Percentiles rank a stretch among this genome's conserved stretches.
Conservation (phyloP, 2,797 vertebrate genomes). For the Sebastes vulpes region DNA sequence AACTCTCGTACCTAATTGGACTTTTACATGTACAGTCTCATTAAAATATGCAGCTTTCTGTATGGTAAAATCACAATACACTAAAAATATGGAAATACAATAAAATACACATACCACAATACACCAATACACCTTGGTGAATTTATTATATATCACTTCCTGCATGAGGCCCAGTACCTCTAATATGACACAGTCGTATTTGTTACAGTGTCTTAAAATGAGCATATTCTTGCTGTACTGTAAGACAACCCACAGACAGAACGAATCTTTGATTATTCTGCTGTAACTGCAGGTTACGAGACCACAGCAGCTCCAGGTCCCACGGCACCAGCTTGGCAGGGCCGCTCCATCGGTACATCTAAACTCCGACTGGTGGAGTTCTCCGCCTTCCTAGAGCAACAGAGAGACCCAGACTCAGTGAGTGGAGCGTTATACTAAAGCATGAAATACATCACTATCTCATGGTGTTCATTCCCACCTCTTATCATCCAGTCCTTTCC, state of each 20-base stretch:
- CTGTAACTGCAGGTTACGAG: slow-evolving; percentile 90
- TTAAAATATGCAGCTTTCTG: too few relatives aligned
- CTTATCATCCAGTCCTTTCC: slow-evolving; percentile 39
- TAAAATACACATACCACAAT: too few relatives aligned
- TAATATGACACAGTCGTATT: not conserved
- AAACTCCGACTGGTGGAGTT: slow-evolving; percentile 98
- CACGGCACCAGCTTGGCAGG: slow-evolving; percentile 97
- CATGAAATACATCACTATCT: slow-evolving; percentile 27
- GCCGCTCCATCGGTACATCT: slow-evolving; percentile 96
- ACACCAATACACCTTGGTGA: too few relatives aligned
- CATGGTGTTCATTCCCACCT: slow-evolving; percentile 39
- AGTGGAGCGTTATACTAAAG: slow-evolving; percentile 59
- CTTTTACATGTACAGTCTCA: too few relatives aligned
- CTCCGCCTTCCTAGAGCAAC: slow-evolving; percentile 97
- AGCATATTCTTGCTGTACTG: not conserved
- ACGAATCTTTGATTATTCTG: slow-evolving; percentile 3
- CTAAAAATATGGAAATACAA: too few relatives aligned
- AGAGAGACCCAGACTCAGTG: slow-evolving; percentile 96
- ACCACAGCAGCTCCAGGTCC: slow-evolving; percentile 91
- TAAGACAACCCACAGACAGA: not conserved
- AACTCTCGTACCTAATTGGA: too few relatives aligned
- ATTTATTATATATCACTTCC: too few relatives aligned
- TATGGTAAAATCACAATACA: too few relatives aligned
- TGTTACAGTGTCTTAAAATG: not conserved
- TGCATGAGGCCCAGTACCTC: too few relatives aligned